Percentiles rank a stretch among this genome's conserved stretches.
phyloP scores from a whole-genome alignment of 2,888 invertebrate genomes.

The Serrognathus titanus region DNA sequence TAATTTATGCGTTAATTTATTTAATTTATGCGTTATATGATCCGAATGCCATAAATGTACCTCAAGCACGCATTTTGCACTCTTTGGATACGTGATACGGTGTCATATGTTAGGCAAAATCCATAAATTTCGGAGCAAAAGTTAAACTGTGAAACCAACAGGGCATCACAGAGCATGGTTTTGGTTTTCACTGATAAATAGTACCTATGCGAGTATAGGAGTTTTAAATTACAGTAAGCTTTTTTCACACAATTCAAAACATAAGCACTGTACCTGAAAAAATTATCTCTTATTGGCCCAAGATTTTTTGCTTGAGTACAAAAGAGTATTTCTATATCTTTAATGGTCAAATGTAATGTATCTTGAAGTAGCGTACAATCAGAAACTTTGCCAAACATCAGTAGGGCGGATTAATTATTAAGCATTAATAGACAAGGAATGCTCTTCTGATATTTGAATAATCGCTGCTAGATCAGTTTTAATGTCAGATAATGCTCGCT shows the following conservation, averaged over 20 bases:
- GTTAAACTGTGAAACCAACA: neutral
- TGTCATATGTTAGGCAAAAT: neutral
- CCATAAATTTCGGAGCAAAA: neutral
- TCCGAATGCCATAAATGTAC: neutral
- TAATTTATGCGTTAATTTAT: too few relatives aligned
- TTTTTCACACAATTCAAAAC: neutral
- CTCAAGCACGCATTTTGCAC: constrained; percentile 3
- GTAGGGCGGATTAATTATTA: too few relatives aligned
- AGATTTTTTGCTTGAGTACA: too few relatives aligned
- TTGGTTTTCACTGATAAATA: neutral
- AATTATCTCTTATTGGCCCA: neutral
- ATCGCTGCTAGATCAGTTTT: too few relatives aligned
- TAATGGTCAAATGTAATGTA: too few relatives aligned
- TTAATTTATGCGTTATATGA: constrained; percentile 4
- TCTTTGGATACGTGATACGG: neutral
- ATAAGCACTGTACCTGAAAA: neutral
- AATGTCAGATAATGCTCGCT: too few relatives aligned
- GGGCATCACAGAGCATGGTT: neutral
- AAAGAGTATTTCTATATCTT: too few relatives aligned
- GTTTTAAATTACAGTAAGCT: neutral
- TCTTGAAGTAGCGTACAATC: too few relatives aligned
- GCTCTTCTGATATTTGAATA: too few relatives aligned
- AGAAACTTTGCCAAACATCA: too few relatives aligned
- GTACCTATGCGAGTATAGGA: neutral
- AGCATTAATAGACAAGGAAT: too few relatives aligned